These are phyloP conservation scores for Muntiacus muntjak DNA, from an alignment of 2,113 vertebrate genomes.

Conservation along the genomic window DNA sequence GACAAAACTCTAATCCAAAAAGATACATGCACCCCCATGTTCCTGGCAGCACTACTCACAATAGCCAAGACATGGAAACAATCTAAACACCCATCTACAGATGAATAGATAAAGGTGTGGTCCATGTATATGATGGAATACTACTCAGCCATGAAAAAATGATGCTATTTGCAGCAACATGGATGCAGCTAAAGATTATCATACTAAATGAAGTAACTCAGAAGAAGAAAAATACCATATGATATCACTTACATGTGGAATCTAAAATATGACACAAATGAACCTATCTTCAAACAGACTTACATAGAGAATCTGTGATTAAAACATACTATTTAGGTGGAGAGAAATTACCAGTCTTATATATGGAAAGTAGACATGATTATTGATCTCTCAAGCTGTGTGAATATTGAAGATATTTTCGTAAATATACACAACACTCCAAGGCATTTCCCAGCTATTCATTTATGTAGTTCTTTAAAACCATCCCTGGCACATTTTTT, in stretches of 20 bases:
- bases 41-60: not conserved
- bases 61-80: not conserved
- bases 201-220: not conserved
- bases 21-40: not conserved
- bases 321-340: not conserved
- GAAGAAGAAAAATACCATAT: not conserved
- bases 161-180: not conserved
- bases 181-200: not conserved
- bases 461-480: not conserved
- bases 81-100: not conserved
- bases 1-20: not conserved
- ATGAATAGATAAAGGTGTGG: not conserved
- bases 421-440: not conserved
- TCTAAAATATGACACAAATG: not conserved
- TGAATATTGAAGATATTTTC: not conserved
- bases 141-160: not conserved
- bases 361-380: not conserved
- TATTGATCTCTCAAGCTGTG: not conserved
- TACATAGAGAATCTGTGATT: not conserved
- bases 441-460: not conserved
- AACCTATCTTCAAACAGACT: not conserved
- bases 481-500: not conserved
- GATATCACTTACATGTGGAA: not conserved
- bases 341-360: not conserved
- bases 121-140: rapidly evolving